Percentiles rank a stretch among this genome's conserved stretches.
These are phyloP conservation scores for Heteromurus nitidus DNA, from an alignment of 2,888 invertebrate species.

Conservation along the genomic window DNA sequence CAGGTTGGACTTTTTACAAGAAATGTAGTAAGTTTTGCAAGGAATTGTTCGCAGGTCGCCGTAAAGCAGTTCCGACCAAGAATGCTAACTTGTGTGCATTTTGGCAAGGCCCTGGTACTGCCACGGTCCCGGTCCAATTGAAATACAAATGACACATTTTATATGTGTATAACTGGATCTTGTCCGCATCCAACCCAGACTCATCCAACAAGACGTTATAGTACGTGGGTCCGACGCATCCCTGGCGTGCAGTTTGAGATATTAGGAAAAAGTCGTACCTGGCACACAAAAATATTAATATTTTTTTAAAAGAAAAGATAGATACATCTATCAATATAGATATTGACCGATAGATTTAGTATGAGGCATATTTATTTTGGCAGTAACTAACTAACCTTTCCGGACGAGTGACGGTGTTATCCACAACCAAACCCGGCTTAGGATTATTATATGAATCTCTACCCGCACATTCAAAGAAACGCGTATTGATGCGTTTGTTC, in stretches of 20 bases:
- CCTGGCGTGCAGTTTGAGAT: slow-evolving; percentile 89
- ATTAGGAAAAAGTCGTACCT: slow-evolving; percentile 94
- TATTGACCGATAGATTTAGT: too few species aligned
- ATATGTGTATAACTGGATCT: neutral
- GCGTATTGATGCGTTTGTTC: slow-evolving; percentile 86
- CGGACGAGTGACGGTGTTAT: slow-evolving; percentile 88
- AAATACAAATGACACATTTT: slow-evolving; percentile 5
- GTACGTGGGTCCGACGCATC: slow-evolving; percentile 92
- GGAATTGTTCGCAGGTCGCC: slow-evolving; percentile 1
- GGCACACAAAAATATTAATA: slow-evolving; percentile 60
- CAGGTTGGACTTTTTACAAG: slow-evolving; percentile 51
- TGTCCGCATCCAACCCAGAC: slow-evolving; percentile 74
- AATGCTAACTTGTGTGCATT: slow-evolving; percentile 95
- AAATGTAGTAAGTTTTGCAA: slow-evolving; percentile 40
- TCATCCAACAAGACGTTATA: slow-evolving; percentile 90
- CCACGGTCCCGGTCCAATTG: slow-evolving; percentile 4
- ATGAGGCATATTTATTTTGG: too few species aligned
- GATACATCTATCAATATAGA: too few species aligned
- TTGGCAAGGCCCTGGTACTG: slow-evolving; percentile 76
- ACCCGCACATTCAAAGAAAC: slow-evolving; percentile 74
- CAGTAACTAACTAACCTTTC: slow-evolving; percentile 77
- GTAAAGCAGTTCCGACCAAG: slow-evolving; percentile 87
- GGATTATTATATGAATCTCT: slow-evolving; percentile 77
- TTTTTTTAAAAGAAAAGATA: neutral
- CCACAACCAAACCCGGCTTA: slow-evolving; percentile 89